These are phyloP conservation scores for Crocuta crocuta DNA, from an alignment of 2,113 vertebrate genomes.

Conservation along the genomic window DNA sequence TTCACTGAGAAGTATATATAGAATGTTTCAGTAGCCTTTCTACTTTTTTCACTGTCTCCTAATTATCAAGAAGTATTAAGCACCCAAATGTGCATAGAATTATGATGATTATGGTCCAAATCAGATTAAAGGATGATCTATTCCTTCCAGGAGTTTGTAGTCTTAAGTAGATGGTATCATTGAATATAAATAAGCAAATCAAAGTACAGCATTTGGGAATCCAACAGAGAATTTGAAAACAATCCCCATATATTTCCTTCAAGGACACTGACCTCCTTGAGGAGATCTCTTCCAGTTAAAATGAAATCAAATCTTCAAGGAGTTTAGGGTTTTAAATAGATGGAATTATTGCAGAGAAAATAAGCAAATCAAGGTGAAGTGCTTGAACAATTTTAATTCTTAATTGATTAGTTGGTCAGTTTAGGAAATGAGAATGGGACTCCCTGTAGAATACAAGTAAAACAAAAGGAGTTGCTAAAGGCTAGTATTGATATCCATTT, in stretches of 20 bases:
- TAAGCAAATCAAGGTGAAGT: constrained; percentile 79
- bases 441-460: not conserved
- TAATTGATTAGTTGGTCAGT: constrained; percentile 72
- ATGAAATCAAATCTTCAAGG: constrained; percentile 77
- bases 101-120: constrained; percentile 80
- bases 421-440: constrained; percentile 59
- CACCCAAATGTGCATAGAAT: constrained; percentile 79
- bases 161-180: constrained; percentile 71
- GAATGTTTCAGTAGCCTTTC: constrained; percentile 40
- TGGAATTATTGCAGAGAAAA: constrained; percentile 69
- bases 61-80: constrained; percentile 79
- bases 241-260: constrained; percentile 69
- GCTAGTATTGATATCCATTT: not conserved
- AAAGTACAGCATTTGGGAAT: constrained; percentile 69
- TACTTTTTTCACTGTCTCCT: constrained; percentile 62
- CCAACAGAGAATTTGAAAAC: constrained; percentile 75
- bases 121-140: constrained; percentile 77
- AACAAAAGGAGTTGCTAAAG: constrained; percentile 31
- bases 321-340: constrained; percentile 69
- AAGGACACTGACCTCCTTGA: constrained; percentile 74
- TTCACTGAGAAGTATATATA: constrained; percentile 37
- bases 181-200: constrained; percentile 82
- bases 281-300: constrained; percentile 71
- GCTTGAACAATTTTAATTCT: constrained; percentile 61
- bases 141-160: constrained; percentile 72